Evolutionary conservation across 2,888 invertebrate genomes (phyloP).

Genomic region (Patella depressa): DNA sequence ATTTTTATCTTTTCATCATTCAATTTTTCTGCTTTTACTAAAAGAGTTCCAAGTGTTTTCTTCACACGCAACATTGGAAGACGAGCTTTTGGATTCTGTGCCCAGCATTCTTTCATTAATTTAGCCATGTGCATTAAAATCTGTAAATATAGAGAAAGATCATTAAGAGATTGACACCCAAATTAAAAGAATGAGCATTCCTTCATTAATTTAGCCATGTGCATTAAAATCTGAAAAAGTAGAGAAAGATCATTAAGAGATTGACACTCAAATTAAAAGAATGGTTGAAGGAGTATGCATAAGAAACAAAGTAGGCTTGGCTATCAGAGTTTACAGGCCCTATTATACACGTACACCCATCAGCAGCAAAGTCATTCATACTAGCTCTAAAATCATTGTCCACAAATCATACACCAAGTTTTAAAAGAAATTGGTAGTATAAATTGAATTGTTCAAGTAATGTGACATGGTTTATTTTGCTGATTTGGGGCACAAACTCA

Average conservation of each 20-base stretch:
- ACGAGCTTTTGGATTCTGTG: slow-evolving; percentile 63
- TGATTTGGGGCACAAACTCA: too few species aligned
- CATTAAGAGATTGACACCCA: neutral
- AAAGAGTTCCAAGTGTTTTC: slow-evolving; percentile 63
- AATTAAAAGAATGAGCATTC: slow-evolving; percentile 49
- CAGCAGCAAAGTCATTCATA: neutral
- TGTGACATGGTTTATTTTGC: too few species aligned
- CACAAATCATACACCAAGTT: neutral
- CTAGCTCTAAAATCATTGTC: neutral
- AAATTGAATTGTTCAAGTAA: too few species aligned
- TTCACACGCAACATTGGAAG: slow-evolving; percentile 67
- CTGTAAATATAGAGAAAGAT: slow-evolving; percentile 38
- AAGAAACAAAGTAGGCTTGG: too few species aligned
- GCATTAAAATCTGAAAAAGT: slow-evolving; percentile 52
- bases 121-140: slow-evolving; percentile 55
- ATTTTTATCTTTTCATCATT: neutral
- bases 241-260: neutral
- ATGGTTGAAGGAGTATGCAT: too few species aligned
- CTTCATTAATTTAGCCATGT: slow-evolving; percentile 59
- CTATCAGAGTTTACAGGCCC: neutral
- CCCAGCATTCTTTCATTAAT: slow-evolving; percentile 68
- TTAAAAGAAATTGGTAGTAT: too few species aligned
- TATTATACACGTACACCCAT: neutral
- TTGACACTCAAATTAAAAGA: too few species aligned
- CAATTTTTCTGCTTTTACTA: slow-evolving; percentile 15